Percentiles rank a stretch among this genome's conserved stretches.
These are phyloP conservation scores for Epistrophe eligans DNA, from an alignment of 2,888 invertebrate genomes.

Conservation along the genomic window DNA sequence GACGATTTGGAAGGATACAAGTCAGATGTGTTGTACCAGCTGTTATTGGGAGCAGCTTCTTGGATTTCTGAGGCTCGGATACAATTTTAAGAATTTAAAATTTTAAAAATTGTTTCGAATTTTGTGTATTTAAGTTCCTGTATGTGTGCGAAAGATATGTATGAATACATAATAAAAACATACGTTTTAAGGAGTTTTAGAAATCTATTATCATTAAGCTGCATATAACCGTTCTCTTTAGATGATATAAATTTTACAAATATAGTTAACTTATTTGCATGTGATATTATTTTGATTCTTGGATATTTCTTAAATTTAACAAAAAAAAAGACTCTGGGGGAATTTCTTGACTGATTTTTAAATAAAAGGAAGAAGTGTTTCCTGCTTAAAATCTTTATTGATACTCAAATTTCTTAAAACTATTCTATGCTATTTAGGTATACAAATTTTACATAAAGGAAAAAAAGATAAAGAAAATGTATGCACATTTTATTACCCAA, in stretches of 20 bases:
- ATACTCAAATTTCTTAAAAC: too few species aligned
- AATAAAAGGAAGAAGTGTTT: too few species aligned
- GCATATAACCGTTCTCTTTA: not conserved
- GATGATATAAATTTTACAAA: not conserved
- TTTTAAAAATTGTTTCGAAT: conserved; percentile 1
- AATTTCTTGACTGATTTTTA: too few species aligned
- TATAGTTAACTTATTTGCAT: not conserved
- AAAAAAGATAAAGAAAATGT: too few species aligned
- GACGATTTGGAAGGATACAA: conserved; percentile 12
- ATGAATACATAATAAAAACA: not conserved
- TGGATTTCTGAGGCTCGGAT: conserved; percentile 31
- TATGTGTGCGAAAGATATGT: too few species aligned
- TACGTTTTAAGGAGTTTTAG: not conserved
- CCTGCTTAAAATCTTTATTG: too few species aligned
- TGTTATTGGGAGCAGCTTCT: not conserved
- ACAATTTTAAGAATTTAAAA: conserved; percentile 32
- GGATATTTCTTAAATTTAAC: too few species aligned
- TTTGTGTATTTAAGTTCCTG: too few species aligned
- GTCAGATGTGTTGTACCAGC: not conserved
- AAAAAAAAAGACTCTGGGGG: too few species aligned
- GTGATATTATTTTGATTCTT: not conserved
- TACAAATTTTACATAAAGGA: too few species aligned
- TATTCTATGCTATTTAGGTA: too few species aligned
- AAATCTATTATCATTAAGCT: not conserved
- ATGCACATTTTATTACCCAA: too few species aligned